Base-by-base conservation (phyloP, 2,888 invertebrate genomes). In the Pterostichus madidus region DNA sequence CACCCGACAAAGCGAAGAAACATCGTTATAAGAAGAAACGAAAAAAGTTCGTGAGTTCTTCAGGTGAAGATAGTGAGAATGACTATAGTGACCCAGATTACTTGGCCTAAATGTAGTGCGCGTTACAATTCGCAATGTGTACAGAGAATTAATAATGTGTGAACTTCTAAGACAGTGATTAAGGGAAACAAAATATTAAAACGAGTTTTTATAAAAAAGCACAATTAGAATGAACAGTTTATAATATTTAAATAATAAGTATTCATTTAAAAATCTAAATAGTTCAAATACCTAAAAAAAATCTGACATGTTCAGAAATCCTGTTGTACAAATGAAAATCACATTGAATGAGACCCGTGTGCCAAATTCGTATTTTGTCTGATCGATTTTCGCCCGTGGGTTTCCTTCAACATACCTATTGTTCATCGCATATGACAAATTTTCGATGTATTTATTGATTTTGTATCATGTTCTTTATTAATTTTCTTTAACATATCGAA, bases 41-140 rank as follows among this genome's bases (percentile, higher is more conserved):
- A 84, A 91, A 92, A 89, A 91, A 91, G 87, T 88, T 91, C 77
- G 88, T 90, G 80, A 91, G 92, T 85, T 92, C 90, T 80, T 90
- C 92, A 8, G 92, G 92, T 84, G 93, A 93, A 84, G 94, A 94
- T 84, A 93, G 92, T 89, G 94, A 92, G 86, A 93, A 93, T 87
- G 93, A 94, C 89, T 92, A 90, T 88, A 94, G 94, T 91, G 94
- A 94, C 88, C 90, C 90, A 84, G 90, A 90, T 87, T 90, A 89
- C 85, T 88, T 89, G 89, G 90, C 89, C 88, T 90, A 90, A 82
- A 78, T 81, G 81, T 81, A 46, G 56, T 81, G 81, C 64, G 81
- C 81, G 59, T 75, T 75, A 59, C 17, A 52, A 81, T 75, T 53
- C 52, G 75, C 75, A 81, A 59, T 49, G 39, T 81, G 81, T 75